Conservation (phyloP, 1,140 invertebrate genomes). For the Ceratoteleas bidentatus region DNA sequence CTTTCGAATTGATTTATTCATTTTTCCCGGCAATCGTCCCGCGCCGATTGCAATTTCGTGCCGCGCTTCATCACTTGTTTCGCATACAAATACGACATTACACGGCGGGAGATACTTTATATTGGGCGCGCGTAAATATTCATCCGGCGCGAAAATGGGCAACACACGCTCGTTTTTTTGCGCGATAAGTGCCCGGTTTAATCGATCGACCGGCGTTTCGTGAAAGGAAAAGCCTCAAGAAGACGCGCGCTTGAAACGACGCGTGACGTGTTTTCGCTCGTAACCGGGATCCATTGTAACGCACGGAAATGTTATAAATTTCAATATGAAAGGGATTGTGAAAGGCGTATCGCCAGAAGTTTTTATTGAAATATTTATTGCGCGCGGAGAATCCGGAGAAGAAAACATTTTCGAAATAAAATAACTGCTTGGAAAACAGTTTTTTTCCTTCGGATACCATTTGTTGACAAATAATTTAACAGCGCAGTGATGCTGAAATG, state of each 20-base stretch:
- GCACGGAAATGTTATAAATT: slow-evolving; percentile 25
- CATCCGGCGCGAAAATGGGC: no score
- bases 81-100: slow-evolving; percentile 47
- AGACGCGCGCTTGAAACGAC: no score
- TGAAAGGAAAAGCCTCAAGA: no score
- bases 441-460: slow-evolving; percentile 1
- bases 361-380: slow-evolving; percentile 38
- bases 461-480: no score
- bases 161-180: no score
- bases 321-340: slow-evolving; percentile 25
- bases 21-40: slow-evolving; percentile 2
- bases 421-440: slow-evolving; percentile 20
- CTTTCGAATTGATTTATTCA: no score
- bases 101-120: slow-evolving; percentile 21
- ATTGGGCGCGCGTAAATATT: slow-evolving; percentile 2
- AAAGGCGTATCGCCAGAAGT: slow-evolving; percentile 13
- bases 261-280: neutral
- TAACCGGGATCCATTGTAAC: neutral
- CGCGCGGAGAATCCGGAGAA: neutral
- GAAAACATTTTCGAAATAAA: slow-evolving; percentile 20
- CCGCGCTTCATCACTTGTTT: slow-evolving; percentile 29
- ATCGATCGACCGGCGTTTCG: no score
- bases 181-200: no score
- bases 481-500: no score
- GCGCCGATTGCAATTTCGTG: slow-evolving; percentile 24